Base-by-base conservation (phyloP, 2,888 invertebrate species). In the Asteroscopus sphinx region DNA sequence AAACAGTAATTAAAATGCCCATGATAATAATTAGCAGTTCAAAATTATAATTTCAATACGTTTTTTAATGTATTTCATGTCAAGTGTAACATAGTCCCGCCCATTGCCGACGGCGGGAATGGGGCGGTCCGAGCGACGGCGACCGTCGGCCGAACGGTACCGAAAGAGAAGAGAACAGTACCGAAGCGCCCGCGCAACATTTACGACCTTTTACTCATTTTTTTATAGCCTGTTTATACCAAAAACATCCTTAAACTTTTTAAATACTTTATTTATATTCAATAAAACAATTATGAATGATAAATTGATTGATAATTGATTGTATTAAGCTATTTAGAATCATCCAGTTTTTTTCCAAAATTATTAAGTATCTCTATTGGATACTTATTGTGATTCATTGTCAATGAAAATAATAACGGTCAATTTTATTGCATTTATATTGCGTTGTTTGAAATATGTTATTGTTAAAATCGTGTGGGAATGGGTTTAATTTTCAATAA, bases 371-470 rank as follows among this genome's bases (percentile, higher is more conserved):
- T 55, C 47, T 58, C 21, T 1, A 76, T 72, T 69, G 54, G 58
- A 63, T 70, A 68, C 66, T 75, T 68, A 68, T 64, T 75, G 74
- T 74, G 79, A 80, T 81, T 81, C 42, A 76, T 76, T 78, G 79
- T 48, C 70, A 66, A 79, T 87, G 83, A 86, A 84, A 80, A 78
- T 78, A 80, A 82, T 86, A 83, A 85, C 70, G 62, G 40, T 55
- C 51, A 45, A 51, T 83, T 89, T 88, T 81, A 88, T 85, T 77
- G 75, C 79, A 67, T 81, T 83, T 82, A 75, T 81, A 83, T 79
- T 53, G 63, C 61, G 57, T 51, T 53, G 53, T 61, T 67, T 81
- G 74, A 80, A 77, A 76, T 73, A 75, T 82, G 80, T 82, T 79
- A 81, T 80, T 77, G 68, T 78, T 62, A 63, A 71, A 68, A 52